A percentile compares a stretch with the other conserved stretches of the same genome.
Evolutionary conservation across 1,140 invertebrate genomes (phyloP).

Genomic region (Aphaenogaster floridana): DNA sequence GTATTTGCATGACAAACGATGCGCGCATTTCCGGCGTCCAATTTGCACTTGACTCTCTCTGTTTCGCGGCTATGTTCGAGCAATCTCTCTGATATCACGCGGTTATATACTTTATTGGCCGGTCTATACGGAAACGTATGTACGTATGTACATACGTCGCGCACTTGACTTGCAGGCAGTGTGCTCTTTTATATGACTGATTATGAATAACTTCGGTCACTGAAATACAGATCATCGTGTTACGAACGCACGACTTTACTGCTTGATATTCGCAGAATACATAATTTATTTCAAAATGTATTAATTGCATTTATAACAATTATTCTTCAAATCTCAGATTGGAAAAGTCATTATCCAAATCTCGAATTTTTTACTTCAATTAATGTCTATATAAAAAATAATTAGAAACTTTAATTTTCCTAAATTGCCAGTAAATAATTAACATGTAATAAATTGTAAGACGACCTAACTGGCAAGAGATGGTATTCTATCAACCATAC

Average conservation of each 20-base stretch:
- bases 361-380: neutral
- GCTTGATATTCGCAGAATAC: neutral
- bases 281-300: neutral
- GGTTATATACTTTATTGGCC: constrained; percentile 62
- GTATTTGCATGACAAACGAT: constrained; percentile 84
- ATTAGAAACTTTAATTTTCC: no score
- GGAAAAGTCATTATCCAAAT: neutral
- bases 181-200: constrained; percentile 28
- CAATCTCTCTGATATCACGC: constrained; percentile 62
- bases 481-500: no score
- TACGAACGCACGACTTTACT: neutral
- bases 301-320: neutral
- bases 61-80: constrained; percentile 57
- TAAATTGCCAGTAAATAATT: no score
- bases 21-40: constrained; percentile 61
- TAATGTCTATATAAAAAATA: neutral
- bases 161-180: no score
- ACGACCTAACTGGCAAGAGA: no score
- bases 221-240: constrained; percentile 2
- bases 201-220: constrained; percentile 41
- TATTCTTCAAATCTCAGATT: no score
- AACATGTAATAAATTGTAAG: no score
- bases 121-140: constrained; percentile 37
- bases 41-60: constrained; percentile 58
- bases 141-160: constrained; percentile 5